A percentile compares a stretch with the other conserved stretches of the same genome.
phyloP scores from a whole-genome alignment of 2,113 vertebrate genomes.

The Oryzias celebensis region DNA sequence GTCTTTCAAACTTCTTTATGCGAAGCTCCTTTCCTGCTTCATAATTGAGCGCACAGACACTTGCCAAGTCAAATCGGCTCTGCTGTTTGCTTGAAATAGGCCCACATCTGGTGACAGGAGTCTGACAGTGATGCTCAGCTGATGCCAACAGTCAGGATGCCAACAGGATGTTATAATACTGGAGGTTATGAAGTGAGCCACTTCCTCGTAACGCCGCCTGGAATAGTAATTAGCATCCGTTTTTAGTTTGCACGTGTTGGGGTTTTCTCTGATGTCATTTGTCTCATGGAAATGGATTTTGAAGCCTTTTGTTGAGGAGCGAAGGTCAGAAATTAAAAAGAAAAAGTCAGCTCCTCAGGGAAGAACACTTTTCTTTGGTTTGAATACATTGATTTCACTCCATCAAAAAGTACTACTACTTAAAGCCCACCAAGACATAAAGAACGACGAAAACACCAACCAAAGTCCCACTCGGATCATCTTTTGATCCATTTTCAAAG shows the following conservation, averaged over 20 bases:
- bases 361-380: background rate
- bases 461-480: no score
- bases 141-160: slow-evolving; percentile 56
- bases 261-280: slow-evolving; percentile 50
- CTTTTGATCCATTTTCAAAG: no score
- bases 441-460: no score
- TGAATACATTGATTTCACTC: background rate
- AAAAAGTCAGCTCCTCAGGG: background rate
- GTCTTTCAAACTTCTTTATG: slow-evolving; percentile 37
- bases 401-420: no score
- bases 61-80: slow-evolving; percentile 50
- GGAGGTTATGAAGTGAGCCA: slow-evolving; percentile 52
- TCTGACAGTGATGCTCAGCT: slow-evolving; percentile 36
- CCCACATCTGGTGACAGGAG: slow-evolving; percentile 32
- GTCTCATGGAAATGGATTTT: slow-evolving; percentile 31
- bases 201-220: slow-evolving; percentile 35
- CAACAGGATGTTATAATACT: slow-evolving; percentile 67
- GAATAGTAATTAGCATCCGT: slow-evolving; percentile 55
- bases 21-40: slow-evolving; percentile 37
- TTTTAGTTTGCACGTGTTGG: slow-evolving; percentile 55
- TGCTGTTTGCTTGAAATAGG: slow-evolving; percentile 42
- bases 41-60: slow-evolving; percentile 32
- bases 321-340: slow-evolving; percentile 7
- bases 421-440: no score
- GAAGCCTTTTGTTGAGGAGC: slow-evolving; percentile 31